Base-by-base conservation (phyloP, 2,797 vertebrate species). In the Liparis tanakae region DNA sequence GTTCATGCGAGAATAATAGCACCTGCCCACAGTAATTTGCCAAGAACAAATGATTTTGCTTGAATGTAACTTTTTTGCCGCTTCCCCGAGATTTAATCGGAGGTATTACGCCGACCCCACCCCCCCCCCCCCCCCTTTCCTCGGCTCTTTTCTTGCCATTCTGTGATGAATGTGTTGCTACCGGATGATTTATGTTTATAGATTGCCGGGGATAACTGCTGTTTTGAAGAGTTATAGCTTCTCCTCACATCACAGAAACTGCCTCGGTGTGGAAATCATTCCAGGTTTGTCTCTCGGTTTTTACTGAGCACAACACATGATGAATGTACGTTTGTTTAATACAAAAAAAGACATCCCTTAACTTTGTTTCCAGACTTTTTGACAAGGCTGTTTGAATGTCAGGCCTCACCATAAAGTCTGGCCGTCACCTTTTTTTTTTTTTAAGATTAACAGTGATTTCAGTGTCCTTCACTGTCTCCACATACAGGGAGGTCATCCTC, bases 91-190 rank as follows among this genome's bases (percentile, higher is more conserved):
- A 95, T 95, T 89, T 93, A 96, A 93, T 85, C 94, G 92, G 91
- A 70, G 91, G 88, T 91, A 93, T 89, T 93, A 93, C 83, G 88
- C 93, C 94, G 93, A 89, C 25, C 61, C 84, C 67, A n/a, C n/a
- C 70, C 72, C 83, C 54, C 71, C 79, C 78, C 25, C 78, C 25
- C 70, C 70, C 83, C 50, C 71, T 80, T 77, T 30, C 78, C 86
- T 88, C 81, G 68, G 83, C 85, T 91, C 85, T 88, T 89, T 84
- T 72, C 75, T 68, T 41, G 70, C 74, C 81, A 72, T 14, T 58
- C 61, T 71, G 92, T 96, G 96, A 97, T 97, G 95, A 96, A 97
- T 96, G 93, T 89, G 91, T 87, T 90, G 78, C 91, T 93, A 87
- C 87, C 84, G 77, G 84, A 94, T 96, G 94, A 97, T 95, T 91